Evolutionary conservation across 2,797 vertebrate species (phyloP).

Genomic region (Etheostoma nigrum): DNA sequence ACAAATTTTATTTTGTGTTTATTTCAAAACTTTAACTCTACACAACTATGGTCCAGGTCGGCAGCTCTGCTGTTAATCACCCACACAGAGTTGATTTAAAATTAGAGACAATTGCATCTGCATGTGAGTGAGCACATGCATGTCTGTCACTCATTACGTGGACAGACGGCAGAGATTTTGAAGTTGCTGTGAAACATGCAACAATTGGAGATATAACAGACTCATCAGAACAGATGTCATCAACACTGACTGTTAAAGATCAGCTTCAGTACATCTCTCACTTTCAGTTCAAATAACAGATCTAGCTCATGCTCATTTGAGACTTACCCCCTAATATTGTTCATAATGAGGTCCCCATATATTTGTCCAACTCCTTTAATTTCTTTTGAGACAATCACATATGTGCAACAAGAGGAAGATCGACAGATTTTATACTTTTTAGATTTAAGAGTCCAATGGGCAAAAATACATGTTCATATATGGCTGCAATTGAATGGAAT

Average conservation of each 20-base stretch:
- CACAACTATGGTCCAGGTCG: neutral
- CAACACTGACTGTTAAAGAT: neutral
- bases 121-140: neutral
- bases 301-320: neutral
- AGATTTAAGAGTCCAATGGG: too few species aligned
- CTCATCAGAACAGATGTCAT: neutral
- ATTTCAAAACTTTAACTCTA: neutral
- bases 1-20: neutral
- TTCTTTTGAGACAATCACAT: too few species aligned
- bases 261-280: neutral
- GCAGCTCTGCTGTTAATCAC: constrained; percentile 41
- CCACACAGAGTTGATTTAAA: constrained; percentile 36
- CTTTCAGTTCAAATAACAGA: neutral
- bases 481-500: too few species aligned
- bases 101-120: constrained; percentile 48
- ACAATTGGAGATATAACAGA: neutral
- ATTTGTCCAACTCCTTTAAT: too few species aligned
- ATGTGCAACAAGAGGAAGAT: too few species aligned
- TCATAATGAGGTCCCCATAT: too few species aligned
- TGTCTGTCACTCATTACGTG: neutral
- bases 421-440: too few species aligned
- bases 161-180: neutral
- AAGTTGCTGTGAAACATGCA: neutral
- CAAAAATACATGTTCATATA: too few species aligned
- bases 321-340: too few species aligned